Evolutionary conservation across 1,140 invertebrate genomes (phyloP), one percentile per base, ranked within the genome.

Genomic region (Lepidurus couesii): DNA sequence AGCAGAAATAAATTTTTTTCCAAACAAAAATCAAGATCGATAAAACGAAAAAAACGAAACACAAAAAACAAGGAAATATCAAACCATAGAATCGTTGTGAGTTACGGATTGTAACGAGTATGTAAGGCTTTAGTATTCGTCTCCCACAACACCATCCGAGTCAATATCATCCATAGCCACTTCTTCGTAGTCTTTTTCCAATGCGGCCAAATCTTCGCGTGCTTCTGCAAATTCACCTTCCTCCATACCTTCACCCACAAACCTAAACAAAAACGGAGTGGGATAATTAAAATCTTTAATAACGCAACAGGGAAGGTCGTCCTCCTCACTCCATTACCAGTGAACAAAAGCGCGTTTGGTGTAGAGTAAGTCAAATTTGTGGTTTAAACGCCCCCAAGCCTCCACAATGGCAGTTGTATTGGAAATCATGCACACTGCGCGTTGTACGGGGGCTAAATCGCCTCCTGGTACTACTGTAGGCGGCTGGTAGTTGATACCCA

Each of bases 401-500:
- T 97, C 94, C 11, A 92, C 92, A 75, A 95, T 90, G 44, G 92
- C 91, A 0, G 89, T 90, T 7, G 88, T 90, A 83, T 90, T 89
- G 80, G 87, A 88, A 77, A 90, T 84, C 92, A 95, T 93, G 84
- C 93, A 95, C 7, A 95, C 92, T 7, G 93, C 93, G 80, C 93
- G 88, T 84, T 93, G 91, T 7, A 94, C 92, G 85, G 93, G 93
- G 43, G 93, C 93, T 81, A 95, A 85, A 85, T 95, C 89, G 24
- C 88, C 87, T n/a, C 86, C 87, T 21, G 88, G 88, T 8, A 90
- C 87, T 5, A 87, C 86, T 13, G 87, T 88, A 13, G 88, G 88
- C 44, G 87, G 86, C 81, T 89, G 88, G 78, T 83, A 83, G 79
- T 83, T 83, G 80, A 83, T 82, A 24, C 82, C 82, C 65, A 83